Evolutionary conservation across 2,113 vertebrate species (phyloP).

Genomic region (Sorex fumeus): DNA sequence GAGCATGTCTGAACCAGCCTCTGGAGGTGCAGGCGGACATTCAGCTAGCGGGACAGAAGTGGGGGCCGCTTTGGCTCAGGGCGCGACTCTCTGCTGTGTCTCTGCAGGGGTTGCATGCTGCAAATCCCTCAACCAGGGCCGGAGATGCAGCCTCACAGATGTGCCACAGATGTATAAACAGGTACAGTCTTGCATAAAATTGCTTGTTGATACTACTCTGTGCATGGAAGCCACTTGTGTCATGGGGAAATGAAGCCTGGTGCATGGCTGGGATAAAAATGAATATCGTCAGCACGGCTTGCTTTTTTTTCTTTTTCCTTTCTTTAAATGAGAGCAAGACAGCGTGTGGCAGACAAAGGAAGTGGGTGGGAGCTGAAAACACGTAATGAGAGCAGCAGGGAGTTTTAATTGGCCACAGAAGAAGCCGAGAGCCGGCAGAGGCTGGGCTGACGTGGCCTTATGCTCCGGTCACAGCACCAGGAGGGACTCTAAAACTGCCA

Average conservation of each 20-base stretch:
- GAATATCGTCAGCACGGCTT: constrained; percentile 43
- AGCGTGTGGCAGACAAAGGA: constrained; percentile 72
- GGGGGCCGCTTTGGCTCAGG: neutral
- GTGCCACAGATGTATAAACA: constrained; percentile 45
- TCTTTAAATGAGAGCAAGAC: constrained; percentile 46
- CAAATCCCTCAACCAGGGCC: neutral
- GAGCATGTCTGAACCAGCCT: neutral
- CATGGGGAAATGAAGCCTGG: constrained; percentile 23
- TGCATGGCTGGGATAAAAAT: constrained; percentile 50
- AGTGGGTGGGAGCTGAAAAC: constrained; percentile 55
- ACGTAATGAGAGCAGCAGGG: constrained; percentile 30
- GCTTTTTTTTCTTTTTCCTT: neutral
- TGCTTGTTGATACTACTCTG: constrained; percentile 49
- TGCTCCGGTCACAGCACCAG: neutral
- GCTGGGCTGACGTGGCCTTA: neutral
- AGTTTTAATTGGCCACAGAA: constrained; percentile 46
- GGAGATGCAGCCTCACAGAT: constrained; percentile 2
- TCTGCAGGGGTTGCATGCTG: neutral
- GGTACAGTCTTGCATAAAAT: constrained; percentile 52
- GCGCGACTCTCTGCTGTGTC: neutral
- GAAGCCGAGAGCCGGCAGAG: constrained; percentile 37
- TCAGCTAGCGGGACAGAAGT: neutral
- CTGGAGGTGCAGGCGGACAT: neutral
- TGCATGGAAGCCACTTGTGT: neutral
- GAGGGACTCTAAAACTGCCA: neutral